Evolutionary conservation across 1,140 invertebrate species (phyloP).

Genomic region (Steinernema feltiae): DNA sequence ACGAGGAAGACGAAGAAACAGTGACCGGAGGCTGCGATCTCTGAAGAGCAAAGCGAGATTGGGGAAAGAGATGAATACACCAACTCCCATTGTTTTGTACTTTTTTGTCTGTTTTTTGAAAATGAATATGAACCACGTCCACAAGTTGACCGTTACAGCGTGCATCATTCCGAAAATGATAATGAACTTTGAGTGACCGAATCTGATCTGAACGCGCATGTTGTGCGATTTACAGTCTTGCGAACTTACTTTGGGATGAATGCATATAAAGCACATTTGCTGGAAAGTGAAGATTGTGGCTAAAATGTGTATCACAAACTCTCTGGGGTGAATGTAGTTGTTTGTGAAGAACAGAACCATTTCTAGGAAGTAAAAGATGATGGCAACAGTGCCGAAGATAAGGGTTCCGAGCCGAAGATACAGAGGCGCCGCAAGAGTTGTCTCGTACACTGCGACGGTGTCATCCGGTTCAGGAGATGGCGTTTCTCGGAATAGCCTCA

Average conservation of each 20-base stretch:
- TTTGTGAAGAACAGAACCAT: not conserved
- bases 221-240: not conserved
- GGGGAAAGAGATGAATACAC: not conserved
- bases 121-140: slow-evolving; percentile 5
- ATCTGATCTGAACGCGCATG: not conserved
- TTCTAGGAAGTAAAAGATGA: slow-evolving; percentile 1
- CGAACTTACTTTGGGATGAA: not conserved
- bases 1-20: not conserved
- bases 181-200: not conserved
- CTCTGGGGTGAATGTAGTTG: not conserved
- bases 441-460: not conserved
- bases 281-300: slow-evolving; percentile 8
- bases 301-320: not conserved
- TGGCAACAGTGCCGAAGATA: not conserved
- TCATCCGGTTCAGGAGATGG: not conserved
- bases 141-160: not conserved
- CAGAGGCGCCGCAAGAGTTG: not conserved
- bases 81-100: not conserved
- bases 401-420: not conserved
- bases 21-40: not conserved
- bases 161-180: slow-evolving; percentile 11
- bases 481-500: not conserved
- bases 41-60: not conserved
- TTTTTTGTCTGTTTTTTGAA: slow-evolving; percentile 2
- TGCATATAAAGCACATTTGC: slow-evolving; percentile 6